phyloP scores from a whole-genome alignment of 2,797 vertebrate species.

The Bovichtus variegatus region DNA sequence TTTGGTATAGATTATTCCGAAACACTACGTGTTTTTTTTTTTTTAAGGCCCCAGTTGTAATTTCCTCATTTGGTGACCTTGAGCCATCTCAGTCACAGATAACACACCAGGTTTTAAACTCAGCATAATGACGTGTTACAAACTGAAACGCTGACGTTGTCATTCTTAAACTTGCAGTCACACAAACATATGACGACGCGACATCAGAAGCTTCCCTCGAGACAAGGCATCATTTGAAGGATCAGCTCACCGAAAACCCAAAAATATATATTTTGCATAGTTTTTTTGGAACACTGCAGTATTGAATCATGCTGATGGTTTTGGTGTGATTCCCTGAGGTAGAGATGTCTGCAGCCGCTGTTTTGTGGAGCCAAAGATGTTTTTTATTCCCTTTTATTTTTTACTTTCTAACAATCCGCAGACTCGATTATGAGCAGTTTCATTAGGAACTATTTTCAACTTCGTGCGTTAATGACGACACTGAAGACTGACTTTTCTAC shows the following conservation, averaged over 20 bases:
- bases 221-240: slow-evolving; percentile 44
- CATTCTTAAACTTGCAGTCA: slow-evolving; percentile 51
- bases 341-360: not conserved
- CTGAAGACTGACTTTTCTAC: not conserved
- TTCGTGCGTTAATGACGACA: not conserved
- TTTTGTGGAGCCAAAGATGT: not conserved
- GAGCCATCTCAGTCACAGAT: slow-evolving; percentile 52
- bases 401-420: slow-evolving; percentile 1
- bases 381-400: not conserved
- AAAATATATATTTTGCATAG: not conserved
- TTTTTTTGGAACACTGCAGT: too few relatives aligned
- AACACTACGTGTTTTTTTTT: too few relatives aligned
- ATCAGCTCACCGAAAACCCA: not conserved
- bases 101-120: slow-evolving; percentile 62
- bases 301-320: not conserved
- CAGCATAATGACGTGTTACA: slow-evolving; percentile 48
- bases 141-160: slow-evolving; percentile 61
- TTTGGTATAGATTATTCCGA: slow-evolving; percentile 56
- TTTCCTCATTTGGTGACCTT: slow-evolving; percentile 55
- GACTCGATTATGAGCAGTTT: not conserved
- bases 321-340: not conserved
- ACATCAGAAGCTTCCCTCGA: slow-evolving; percentile 52
- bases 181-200: slow-evolving; percentile 53
- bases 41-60: slow-evolving; percentile 35
- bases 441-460: not conserved